Conservation (phyloP, 1,140 invertebrate species). For the Aporrectodea caliginosa region DNA sequence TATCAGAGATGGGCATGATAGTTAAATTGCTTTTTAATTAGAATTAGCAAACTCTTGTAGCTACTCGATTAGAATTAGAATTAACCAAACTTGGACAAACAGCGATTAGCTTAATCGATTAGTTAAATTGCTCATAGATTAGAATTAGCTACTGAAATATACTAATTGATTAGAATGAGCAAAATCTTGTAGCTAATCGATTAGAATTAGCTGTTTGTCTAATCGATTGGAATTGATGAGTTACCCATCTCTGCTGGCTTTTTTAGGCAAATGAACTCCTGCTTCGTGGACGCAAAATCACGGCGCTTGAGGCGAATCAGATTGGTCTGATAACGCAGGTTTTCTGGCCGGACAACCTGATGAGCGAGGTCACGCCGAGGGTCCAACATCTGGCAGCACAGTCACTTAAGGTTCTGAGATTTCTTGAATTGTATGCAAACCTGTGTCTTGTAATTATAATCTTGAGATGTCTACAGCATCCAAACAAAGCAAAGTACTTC, state of each 20-base stretch:
- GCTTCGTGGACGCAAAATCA: constrained; percentile 73
- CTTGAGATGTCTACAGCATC: no score
- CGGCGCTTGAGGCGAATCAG: constrained; percentile 68
- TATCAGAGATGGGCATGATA: no score
- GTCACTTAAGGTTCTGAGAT: constrained; percentile 25
- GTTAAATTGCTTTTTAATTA: no score
- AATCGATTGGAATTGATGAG: not conserved
- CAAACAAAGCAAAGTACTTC: no score
- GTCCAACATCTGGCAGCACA: constrained; percentile 25
- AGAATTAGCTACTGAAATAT: constrained; percentile 11
- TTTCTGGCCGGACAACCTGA: constrained; percentile 29
- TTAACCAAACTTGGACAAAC: no score
- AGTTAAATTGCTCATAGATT: not conserved
- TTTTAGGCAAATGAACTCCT: constrained; percentile 73
- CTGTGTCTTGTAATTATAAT: no score
- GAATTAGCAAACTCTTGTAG: no score
- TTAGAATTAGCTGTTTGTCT: not conserved
- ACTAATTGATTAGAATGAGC: not conserved
- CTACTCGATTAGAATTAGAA: no score
- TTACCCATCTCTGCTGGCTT: no score
- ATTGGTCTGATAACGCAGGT: constrained; percentile 68
- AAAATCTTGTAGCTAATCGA: constrained; percentile 2
- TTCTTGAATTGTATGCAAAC: no score
- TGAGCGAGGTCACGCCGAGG: constrained; percentile 30
- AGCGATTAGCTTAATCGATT: not conserved